Percentiles rank a stretch among this genome's conserved stretches.
These are phyloP conservation scores for Carlito syrichta DNA, from an alignment of 2,113 vertebrate genomes.

Conservation along the genomic window DNA sequence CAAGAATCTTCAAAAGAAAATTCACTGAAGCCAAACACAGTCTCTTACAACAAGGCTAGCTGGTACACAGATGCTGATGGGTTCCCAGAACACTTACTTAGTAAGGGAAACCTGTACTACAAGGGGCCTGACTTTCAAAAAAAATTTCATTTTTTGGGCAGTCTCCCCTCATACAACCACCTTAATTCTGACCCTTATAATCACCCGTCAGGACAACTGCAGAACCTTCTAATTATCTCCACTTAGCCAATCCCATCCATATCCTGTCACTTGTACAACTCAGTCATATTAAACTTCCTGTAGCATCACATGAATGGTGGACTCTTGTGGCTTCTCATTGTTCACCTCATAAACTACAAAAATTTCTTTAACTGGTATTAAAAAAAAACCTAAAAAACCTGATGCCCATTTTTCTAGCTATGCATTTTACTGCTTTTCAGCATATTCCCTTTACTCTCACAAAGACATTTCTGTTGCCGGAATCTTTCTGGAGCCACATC, in stretches of 20 bases:
- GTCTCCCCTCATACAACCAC: no score
- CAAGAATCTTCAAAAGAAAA: no score
- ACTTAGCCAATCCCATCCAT: not conserved
- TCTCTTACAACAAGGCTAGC: no score
- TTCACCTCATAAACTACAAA: not conserved
- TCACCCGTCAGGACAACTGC: not conserved
- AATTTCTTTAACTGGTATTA: not conserved
- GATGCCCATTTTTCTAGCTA: not conserved
- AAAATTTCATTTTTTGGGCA: no score
- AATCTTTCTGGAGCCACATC: not conserved
- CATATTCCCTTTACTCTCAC: not conserved
- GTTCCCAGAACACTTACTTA: no score
- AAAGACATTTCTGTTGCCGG: not conserved
- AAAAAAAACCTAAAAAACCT: not conserved
- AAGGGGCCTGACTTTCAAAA: no score
- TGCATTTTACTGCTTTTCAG: not conserved
- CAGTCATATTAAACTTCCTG: not conserved
- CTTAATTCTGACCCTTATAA: not conserved
- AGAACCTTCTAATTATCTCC: not conserved
- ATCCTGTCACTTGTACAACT: not conserved
- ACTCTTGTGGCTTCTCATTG: not conserved
- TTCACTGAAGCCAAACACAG: no score
- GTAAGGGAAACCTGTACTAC: no score
- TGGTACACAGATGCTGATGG: no score
- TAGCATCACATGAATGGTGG: rapidly evolving